Percentiles rank a stretch among this genome's conserved stretches.
phyloP scores from a whole-genome alignment of 37 sponge, comb jelly and placozoan genomes.

The Axinella damicornis region DNA sequence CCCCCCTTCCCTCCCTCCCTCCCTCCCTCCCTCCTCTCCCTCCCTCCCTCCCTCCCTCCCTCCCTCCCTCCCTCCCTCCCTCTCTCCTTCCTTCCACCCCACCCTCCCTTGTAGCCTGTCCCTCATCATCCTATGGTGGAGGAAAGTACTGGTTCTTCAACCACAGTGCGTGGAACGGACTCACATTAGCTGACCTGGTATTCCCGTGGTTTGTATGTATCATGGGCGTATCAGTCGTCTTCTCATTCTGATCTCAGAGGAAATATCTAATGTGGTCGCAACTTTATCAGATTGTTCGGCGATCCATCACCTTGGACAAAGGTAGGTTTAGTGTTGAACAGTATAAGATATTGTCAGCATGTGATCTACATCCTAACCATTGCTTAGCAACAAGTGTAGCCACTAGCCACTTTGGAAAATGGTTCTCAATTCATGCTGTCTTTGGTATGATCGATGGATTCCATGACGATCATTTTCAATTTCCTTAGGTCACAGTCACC shows the following conservation, averaged over 20 bases:
- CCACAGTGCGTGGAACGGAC: slow-evolving; percentile 92
- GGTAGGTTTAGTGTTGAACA: background rate
- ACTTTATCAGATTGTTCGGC: slow-evolving; percentile 83
- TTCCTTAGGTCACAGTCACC: no score
- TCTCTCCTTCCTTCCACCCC: no score
- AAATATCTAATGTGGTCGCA: slow-evolving; percentile 40
- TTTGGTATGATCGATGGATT: no score
- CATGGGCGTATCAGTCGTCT: slow-evolving; percentile 93
- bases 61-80: background rate
- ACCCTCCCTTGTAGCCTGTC: slow-evolving; percentile 63
- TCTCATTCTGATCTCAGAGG: slow-evolving; percentile 72
- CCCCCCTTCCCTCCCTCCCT: background rate
- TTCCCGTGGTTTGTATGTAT: slow-evolving; percentile 95
- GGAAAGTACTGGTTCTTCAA: slow-evolving; percentile 96
- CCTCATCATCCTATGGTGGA: slow-evolving; percentile 88
- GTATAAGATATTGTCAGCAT: no score
- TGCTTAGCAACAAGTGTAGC: no score
- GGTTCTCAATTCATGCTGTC: no score
- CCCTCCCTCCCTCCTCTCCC: background rate
- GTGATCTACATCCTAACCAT: no score
- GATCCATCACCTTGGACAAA: slow-evolving; percentile 80
- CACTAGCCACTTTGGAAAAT: no score
- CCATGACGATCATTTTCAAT: no score
- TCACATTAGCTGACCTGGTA: slow-evolving; percentile 91
- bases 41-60: background rate